Conservation (phyloP, 2,888 invertebrate genomes). For the Xiphydria camelus region DNA sequence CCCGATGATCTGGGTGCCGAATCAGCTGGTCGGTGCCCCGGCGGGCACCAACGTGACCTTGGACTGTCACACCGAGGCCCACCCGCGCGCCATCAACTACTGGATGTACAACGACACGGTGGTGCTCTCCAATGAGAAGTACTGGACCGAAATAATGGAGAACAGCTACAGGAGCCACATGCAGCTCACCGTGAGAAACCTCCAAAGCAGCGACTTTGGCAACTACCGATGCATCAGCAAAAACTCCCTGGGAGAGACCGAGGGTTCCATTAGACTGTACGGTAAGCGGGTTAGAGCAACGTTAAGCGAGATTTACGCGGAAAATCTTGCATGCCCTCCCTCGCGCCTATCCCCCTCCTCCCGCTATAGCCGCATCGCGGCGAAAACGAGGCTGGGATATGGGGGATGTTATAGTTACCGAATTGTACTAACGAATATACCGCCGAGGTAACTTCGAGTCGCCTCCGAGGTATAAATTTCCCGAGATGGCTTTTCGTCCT, state of each 20-base stretch:
- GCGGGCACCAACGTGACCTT: slow-evolving; percentile 88
- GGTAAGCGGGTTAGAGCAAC: slow-evolving; percentile 69
- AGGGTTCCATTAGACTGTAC: slow-evolving; percentile 88
- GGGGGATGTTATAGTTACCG: too few species aligned
- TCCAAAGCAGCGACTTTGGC: slow-evolving; percentile 84
- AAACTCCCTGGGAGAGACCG: slow-evolving; percentile 91
- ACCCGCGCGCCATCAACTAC: slow-evolving; percentile 89
- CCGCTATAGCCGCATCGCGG: too few species aligned
- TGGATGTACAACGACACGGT: slow-evolving; percentile 91
- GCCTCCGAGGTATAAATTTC: too few species aligned
- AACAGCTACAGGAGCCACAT: slow-evolving; percentile 88
- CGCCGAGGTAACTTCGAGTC: too few species aligned
- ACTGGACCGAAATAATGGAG: slow-evolving; percentile 80
- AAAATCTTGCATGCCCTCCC: too few species aligned
- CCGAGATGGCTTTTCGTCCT: too few species aligned
- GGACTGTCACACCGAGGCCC: slow-evolving; percentile 91
- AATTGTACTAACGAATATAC: too few species aligned
- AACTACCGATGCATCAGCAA: slow-evolving; percentile 92
- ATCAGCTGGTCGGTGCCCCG: slow-evolving; percentile 90
- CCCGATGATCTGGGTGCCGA: slow-evolving; percentile 93
- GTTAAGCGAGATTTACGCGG: too few species aligned
- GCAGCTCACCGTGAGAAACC: slow-evolving; percentile 83
- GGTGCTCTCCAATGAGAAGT: slow-evolving; percentile 87
- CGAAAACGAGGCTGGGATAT: too few species aligned
- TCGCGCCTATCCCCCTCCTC: too few species aligned